Evolutionary conservation across 2,888 invertebrate genomes (phyloP).

Genomic region (Acanthosoma haemorrhoidale): DNA sequence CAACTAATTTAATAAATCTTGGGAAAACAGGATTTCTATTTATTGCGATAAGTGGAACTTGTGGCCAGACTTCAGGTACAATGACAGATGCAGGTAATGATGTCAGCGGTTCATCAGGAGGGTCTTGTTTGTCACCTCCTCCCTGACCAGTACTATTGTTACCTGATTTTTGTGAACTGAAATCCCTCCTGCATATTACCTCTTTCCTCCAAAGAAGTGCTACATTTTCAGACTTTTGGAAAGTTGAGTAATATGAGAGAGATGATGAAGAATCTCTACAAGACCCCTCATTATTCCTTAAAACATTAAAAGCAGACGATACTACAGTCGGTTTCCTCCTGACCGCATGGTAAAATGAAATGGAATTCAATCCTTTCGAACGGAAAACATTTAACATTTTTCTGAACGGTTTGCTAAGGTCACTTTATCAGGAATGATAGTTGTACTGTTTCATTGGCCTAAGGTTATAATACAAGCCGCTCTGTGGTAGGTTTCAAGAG

Average conservation of each 20-base stretch:
- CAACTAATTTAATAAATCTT: constrained; percentile 93
- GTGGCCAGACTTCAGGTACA: constrained; percentile 94
- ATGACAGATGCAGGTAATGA: constrained; percentile 66
- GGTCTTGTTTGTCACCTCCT: constrained; percentile 17
- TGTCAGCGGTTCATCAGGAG: constrained; percentile 20
- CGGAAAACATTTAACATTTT: constrained; percentile 14
- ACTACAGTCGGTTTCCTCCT: background rate
- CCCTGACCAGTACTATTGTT: constrained; percentile 6
- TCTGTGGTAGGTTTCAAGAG: background rate
- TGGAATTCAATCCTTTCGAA: background rate
- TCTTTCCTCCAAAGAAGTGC: background rate
- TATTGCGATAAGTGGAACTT: constrained; percentile 91
- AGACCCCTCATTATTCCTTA: background rate
- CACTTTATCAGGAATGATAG: background rate
- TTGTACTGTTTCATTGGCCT: background rate
- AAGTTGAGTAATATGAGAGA: background rate
- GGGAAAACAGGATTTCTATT: constrained; percentile 95
- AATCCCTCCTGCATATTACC: background rate
- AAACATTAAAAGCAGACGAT: background rate
- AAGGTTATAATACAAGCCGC: background rate
- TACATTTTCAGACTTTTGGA: background rate
- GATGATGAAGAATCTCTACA: background rate
- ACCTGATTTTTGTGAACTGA: constrained; percentile 17
- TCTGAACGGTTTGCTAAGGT: background rate
- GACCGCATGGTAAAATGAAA: background rate